Base-by-base conservation (phyloP, 2,113 vertebrate genomes). In the Atlantisia rogersi region DNA sequence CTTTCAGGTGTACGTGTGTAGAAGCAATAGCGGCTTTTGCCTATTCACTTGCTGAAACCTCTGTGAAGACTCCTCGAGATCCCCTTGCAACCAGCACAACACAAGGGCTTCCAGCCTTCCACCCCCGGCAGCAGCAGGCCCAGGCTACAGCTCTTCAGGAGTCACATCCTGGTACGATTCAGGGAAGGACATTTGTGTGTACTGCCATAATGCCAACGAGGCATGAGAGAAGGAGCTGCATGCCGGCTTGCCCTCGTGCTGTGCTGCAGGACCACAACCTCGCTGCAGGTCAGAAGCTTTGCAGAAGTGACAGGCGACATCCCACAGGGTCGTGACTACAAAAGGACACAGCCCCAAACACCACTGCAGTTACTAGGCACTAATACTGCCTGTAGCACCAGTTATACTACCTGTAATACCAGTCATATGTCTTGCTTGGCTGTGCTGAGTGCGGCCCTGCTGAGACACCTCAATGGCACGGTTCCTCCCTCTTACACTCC, bases 181-280 rank as follows among this genome's bases (percentile, higher is more conserved):
- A 40, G 15, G 32, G 12, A 55, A 42, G 60, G 75, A 35, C 37
- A 37, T 26, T 82, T n/a, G 31, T 70, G 5, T 42, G 55, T 29
- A 52, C 69, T 82, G 89, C 68, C 4, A 0, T 40, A 21, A 37
- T 1, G 1, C 3, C 48, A 14, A 55, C 1, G 1, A 86, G 70
- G 37, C 65, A 15, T 1, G 1, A 65, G 70, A 0, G 1, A 13
- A 0, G n/a, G 70, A 42, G 53, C 46, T 2, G 0, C 48, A 5
- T 0, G 2, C 6, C 1, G 35, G 63, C 53, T 15, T 59, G 71
- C 17, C 62, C 77, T 50, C 4, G 0, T 1, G 0, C 55, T 3
- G 0, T 9, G 74, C 0, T 0, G 52, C 42, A 10, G 76, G 12
- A 67, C 10, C 87, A 48, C 52, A 40, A 3, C 52, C 64, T 26